These are phyloP conservation scores for Rhodophaea formosa DNA, from an alignment of 2,888 invertebrate genomes.

Conservation along the genomic window DNA sequence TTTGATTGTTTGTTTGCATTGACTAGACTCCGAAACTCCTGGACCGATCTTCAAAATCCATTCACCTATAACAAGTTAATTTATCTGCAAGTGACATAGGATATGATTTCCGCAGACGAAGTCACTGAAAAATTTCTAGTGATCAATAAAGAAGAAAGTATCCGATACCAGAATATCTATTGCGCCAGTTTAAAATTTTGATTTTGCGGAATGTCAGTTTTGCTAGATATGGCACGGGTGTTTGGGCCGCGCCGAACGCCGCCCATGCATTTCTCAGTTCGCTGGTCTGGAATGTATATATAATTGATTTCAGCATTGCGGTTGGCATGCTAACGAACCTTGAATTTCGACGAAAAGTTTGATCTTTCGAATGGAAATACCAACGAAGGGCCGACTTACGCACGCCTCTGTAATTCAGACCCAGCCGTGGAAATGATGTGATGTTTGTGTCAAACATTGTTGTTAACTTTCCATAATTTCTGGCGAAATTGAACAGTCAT, in stretches of 20 bases:
- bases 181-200: too few relatives aligned
- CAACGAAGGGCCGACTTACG: conserved; percentile 13
- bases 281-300: conserved; percentile 63
- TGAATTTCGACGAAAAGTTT: conserved; percentile 49
- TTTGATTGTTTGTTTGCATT: too few relatives aligned
- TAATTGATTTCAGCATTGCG: conserved; percentile 67
- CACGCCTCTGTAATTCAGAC: not conserved
- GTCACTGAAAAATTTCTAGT: too few relatives aligned
- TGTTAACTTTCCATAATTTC: too few relatives aligned
- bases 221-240: not conserved
- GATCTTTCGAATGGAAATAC: conserved; percentile 40
- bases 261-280: conserved; percentile 64
- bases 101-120: too few relatives aligned
- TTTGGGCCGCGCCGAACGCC: conserved; percentile 31
- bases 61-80: too few relatives aligned
- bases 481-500: too few relatives aligned
- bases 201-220: not conserved
- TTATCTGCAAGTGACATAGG: too few relatives aligned
- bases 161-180: too few relatives aligned
- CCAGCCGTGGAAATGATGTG: not conserved
- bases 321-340: conserved; percentile 49
- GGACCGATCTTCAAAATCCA: too few relatives aligned
- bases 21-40: too few relatives aligned
- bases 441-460: not conserved
- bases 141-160: too few relatives aligned